phyloP scores from a whole-genome alignment of 2,113 vertebrate species.

The Poicephalus gulielmi region DNA sequence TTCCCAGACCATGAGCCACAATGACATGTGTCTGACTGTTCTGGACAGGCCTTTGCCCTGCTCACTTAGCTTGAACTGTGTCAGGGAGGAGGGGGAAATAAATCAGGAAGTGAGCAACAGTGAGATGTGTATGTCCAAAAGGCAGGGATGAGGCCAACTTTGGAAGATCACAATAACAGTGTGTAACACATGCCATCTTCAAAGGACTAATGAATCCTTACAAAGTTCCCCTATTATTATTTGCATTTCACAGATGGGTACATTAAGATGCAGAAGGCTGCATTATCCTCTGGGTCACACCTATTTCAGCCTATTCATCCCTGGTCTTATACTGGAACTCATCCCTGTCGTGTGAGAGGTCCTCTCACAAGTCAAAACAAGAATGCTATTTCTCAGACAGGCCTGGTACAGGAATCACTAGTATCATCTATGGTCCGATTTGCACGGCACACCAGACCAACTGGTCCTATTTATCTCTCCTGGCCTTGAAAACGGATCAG shows the following conservation, averaged over 20 bases:
- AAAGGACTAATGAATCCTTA: constrained; percentile 60
- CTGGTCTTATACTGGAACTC: background rate
- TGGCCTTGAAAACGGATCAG: background rate
- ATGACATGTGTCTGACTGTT: constrained; percentile 1
- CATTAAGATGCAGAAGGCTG: constrained; percentile 24
- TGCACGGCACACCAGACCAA: background rate
- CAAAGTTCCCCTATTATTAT: constrained; percentile 54
- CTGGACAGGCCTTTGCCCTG: background rate
- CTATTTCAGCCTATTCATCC: constrained; percentile 44
- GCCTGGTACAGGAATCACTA: background rate
- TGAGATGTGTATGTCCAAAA: constrained; percentile 19
- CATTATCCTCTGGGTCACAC: constrained; percentile 58
- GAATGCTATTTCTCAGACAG: background rate
- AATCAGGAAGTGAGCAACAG: constrained; percentile 62
- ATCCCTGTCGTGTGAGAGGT: background rate
- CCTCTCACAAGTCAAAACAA: constrained; percentile 23
- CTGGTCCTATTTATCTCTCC: background rate
- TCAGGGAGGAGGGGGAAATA: constrained; percentile 57
- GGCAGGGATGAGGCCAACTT: constrained; percentile 38
- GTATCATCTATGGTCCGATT: background rate
- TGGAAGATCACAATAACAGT: constrained; percentile 39
- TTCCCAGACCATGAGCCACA: constrained; percentile 8
- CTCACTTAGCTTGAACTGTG: constrained; percentile 36
- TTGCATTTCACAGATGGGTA: constrained; percentile 39
- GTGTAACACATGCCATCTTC: constrained; percentile 47